A percentile compares a stretch with the other conserved stretches of the same genome.
These are phyloP conservation scores for Pangasius sanitwongsei DNA, from an alignment of 2,797 vertebrate species.

Conservation along the genomic window DNA sequence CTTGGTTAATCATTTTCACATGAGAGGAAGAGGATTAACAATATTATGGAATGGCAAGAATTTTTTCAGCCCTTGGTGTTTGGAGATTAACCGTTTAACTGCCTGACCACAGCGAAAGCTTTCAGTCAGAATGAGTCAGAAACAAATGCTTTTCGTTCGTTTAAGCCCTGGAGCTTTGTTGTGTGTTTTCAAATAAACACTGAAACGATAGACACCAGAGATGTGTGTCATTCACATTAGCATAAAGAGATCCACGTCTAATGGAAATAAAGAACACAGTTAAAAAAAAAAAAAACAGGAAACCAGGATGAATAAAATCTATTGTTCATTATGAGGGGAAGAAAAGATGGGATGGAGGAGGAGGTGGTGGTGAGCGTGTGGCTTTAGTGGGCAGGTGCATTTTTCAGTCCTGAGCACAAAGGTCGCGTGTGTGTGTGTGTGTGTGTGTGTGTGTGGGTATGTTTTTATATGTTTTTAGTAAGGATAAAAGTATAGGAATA, in stretches of 20 bases:
- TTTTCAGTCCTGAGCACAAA: constrained; percentile 30
- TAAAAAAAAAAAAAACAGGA: neutral
- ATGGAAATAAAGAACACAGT: neutral
- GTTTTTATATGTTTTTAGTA: neutral
- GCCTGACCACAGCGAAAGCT: neutral
- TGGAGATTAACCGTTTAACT: constrained; percentile 40
- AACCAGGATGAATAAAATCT: constrained; percentile 2
- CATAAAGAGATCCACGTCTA: neutral
- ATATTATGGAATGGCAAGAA: constrained; percentile 50
- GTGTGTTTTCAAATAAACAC: too few species aligned
- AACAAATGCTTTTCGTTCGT: neutral
- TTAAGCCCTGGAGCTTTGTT: neutral
- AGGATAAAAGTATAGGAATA: neutral
- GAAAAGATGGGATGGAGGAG: constrained; percentile 1
- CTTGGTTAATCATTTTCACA: constrained; percentile 39
- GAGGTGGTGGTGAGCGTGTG: constrained; percentile 32
- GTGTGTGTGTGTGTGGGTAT: constrained; percentile 9
- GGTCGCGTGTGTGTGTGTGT: constrained; percentile 14
- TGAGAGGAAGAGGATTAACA: constrained; percentile 45
- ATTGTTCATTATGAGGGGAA: constrained; percentile 27
- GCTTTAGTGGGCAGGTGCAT: constrained; percentile 58
- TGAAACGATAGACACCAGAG: neutral
- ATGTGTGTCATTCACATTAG: neutral
- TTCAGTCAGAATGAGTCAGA: neutral
- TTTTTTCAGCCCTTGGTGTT: constrained; percentile 28